A percentile compares a stretch with the other conserved stretches of the same genome.
These are phyloP conservation scores for Galerucella calmariensis DNA, from an alignment of 2,888 invertebrate species.

Conservation along the genomic window DNA sequence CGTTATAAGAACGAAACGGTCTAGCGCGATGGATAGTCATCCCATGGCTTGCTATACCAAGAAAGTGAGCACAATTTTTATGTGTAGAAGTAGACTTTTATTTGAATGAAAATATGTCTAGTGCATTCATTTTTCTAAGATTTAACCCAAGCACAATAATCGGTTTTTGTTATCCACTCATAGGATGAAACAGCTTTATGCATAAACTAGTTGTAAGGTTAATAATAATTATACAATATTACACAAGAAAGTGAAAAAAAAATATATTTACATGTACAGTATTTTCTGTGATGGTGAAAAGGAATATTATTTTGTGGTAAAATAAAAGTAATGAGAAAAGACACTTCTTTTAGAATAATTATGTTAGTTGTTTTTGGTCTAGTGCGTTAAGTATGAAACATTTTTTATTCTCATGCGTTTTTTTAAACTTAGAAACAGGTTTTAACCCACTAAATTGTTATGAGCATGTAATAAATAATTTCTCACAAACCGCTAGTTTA, in stretches of 20 bases:
- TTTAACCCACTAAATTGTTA: too few species aligned
- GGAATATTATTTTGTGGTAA: conserved; percentile 21
- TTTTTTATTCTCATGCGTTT: too few species aligned
- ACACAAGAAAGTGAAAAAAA: conserved; percentile 36
- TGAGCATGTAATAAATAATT: too few species aligned
- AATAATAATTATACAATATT: conserved; percentile 44
- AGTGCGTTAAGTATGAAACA: too few species aligned
- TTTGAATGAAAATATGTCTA: background rate
- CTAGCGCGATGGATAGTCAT: too few species aligned
- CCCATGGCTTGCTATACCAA: too few species aligned
- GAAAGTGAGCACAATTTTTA: too few species aligned
- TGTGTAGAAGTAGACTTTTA: too few species aligned
- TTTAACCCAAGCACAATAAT: conserved; percentile 8
- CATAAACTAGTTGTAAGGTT: conserved; percentile 48
- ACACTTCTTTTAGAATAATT: background rate
- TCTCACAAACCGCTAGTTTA: too few species aligned
- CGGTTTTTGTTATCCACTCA: conserved; percentile 24
- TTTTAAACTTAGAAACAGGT: too few species aligned
- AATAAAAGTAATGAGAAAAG: conserved; percentile 1
- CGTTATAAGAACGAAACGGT: too few species aligned
- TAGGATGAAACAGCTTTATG: conserved; percentile 33
- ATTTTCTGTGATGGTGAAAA: conserved; percentile 35
- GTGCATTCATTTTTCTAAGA: background rate
- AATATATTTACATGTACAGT: conserved; percentile 42
- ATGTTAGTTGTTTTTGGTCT: too few species aligned